These are phyloP conservation scores for Drosophila neutralis DNA, from an alignment of 2,888 invertebrate genomes.

Conservation along the genomic window DNA sequence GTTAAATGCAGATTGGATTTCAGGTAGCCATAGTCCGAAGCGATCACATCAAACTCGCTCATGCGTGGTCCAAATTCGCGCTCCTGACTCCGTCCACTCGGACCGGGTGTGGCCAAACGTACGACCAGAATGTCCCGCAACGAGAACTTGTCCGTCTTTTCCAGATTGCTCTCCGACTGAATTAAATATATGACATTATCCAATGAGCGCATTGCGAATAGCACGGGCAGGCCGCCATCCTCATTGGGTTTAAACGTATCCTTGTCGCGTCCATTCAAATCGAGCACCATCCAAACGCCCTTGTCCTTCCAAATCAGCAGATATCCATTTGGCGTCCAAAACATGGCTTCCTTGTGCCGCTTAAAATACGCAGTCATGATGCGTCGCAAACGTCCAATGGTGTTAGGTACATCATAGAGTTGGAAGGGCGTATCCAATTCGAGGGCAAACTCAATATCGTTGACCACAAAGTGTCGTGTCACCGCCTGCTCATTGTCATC, in stretches of 20 bases:
- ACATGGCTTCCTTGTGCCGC: slow-evolving; percentile 63
- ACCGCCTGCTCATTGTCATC: slow-evolving; percentile 70
- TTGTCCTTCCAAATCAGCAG: slow-evolving; percentile 80
- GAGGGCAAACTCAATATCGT: slow-evolving; percentile 76
- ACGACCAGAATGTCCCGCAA: slow-evolving; percentile 78
- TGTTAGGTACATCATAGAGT: slow-evolving; percentile 33
- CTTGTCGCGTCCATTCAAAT: slow-evolving; percentile 77
- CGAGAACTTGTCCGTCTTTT: slow-evolving; percentile 55
- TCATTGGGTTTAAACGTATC: slow-evolving; percentile 58
- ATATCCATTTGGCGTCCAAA: slow-evolving; percentile 72
- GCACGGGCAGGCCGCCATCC: slow-evolving; percentile 68
- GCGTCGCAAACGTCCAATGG: slow-evolving; percentile 50
- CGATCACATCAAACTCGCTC: slow-evolving; percentile 78
- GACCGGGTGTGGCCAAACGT: slow-evolving; percentile 70
- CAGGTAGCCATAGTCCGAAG: slow-evolving; percentile 79
- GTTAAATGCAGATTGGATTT: slow-evolving; percentile 77
- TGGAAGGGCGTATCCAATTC: slow-evolving; percentile 66
- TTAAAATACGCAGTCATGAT: slow-evolving; percentile 68
- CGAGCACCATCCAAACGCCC: slow-evolving; percentile 80
- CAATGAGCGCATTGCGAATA: slow-evolving; percentile 75
- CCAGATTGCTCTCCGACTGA: slow-evolving; percentile 68
- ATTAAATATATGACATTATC: slow-evolving; percentile 80
- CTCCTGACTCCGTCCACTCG: slow-evolving; percentile 63
- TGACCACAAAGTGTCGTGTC: slow-evolving; percentile 74
- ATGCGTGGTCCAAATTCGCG: slow-evolving; percentile 71